Base-by-base conservation (phyloP, 1,140 invertebrate species). In the Stegodyphus dumicola region DNA sequence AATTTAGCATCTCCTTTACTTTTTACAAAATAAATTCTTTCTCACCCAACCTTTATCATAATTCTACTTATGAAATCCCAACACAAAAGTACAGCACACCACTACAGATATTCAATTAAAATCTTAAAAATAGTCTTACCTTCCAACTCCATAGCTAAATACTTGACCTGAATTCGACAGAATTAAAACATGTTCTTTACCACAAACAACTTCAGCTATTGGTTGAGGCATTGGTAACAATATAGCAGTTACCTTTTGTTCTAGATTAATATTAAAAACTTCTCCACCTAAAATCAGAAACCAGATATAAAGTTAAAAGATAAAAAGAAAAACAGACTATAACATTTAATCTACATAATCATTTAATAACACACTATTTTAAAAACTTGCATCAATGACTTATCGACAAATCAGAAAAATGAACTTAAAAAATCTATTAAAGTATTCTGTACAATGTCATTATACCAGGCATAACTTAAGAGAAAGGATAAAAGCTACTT, bases 131-230 rank as follows among this genome's bases (percentile, higher is more conserved):
- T 33, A 65, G 70, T 91, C 91, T 90, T 92, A 96, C 95, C 94
- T 94, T 88, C 95, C 95, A 88, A 93, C 93, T 69, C 96, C 96
- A 93, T 94, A 95, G 15, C 93, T 94, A 88, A 94, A 96, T 81
- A 97, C 92, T 87, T 92, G 92, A 1, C 96, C 95, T 89, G 92
- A 91, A 85, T 93, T 92, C 77, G 94, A 93, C 5, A 97, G 90
- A 56, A 96, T 85, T 13, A 97, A 88, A 18, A 92, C 93, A 90
- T 97, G 96, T 90, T 96, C 95, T 89, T 94, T 93, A 6, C 96
- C 96, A 90, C 94, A 94, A 74, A 91, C 91, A 66, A 96, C 90
- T 78, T 78, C 65, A 18, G 60, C 70, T 56, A 85, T 77, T 17
- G 49, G 17, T 6, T 53, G 1, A 18, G 13, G 54, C 5, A 75